Evolutionary conservation across 2,797 vertebrate genomes (phyloP), one percentile per base, ranked within the genome.

Genomic region (Sebastolobus alascanus): DNA sequence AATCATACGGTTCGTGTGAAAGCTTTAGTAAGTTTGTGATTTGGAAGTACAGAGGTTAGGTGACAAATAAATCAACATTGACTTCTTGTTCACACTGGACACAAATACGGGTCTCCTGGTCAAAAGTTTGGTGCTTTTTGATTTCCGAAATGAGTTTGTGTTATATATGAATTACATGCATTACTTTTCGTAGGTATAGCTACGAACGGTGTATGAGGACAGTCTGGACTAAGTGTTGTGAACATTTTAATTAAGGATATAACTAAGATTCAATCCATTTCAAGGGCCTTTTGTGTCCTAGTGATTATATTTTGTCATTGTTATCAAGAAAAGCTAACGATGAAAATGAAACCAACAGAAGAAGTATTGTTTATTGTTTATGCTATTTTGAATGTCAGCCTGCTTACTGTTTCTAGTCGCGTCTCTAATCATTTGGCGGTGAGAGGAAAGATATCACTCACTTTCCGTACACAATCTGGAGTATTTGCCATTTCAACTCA

Each of bases 401-500:
- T 22, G 43, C 33, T 66, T 25, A 14, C 18, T 2, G 60, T 46
- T 59, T 81, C 65, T 13, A 0, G 10, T 66, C 14, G 1, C 5
- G 12, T 70, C 52, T 66, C 14, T 43, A 16, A 52, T 52, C 40
- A 6, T 54, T 13, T 16, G 33, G 27, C 38, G 40, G n/a, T 13
- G 56, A 52, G 33, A 2, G 33, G 27, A 12, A 4, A 20, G 22
- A 55, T 66, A 67, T 40, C 35, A n/a, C 5, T 60, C 22, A n/a
- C 14, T 22, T 55, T 54, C 31, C 61, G 58, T 22, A 37, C 56
- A 16, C 22, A 1, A 20, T 2, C 2, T 6, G 1, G 2, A 1
- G 33, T 22, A 37, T 31, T 66, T 59, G 33, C n/a, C 54, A 8
- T 65, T 77, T 77, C 37, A 54, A 2, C 43, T 70, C 77, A 77